Base-by-base conservation (phyloP, 2,888 invertebrate genomes). In the Chydorus sphaericus region DNA sequence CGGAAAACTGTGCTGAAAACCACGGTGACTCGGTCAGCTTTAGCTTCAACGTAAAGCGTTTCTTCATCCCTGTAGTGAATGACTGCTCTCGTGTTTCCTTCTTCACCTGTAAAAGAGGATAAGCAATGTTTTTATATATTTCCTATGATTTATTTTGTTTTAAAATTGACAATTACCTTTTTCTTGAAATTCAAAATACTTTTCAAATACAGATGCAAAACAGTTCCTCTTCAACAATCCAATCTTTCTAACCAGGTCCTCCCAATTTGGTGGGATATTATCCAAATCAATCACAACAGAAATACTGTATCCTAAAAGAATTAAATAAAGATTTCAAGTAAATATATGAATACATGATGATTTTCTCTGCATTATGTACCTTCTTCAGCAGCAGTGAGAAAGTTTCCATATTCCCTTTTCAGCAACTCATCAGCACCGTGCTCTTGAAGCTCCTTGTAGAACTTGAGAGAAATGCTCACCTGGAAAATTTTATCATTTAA, bases 51-150 rank as follows among this genome's bases (percentile, higher is more conserved):
- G 71, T 97, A 97, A 94, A 99, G 79, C 55, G 97, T 97, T 75
- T 98, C 98, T 76, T 98, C 94, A 70, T 92, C 93, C 65, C 98
- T 80, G 72, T 97, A 98, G 73, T 97, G 90, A 70, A 99, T 96
- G 62, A 98, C 93, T 58, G 98, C 98, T 64, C 91, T 79, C 71
- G 91, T 87, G 65, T 91, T 87, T 29, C 86, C 85, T 65, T 87
- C 84, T 66, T 88, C 84, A 1, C 91, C 94, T 44, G 23, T 3
- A 14, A 44, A 26, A 44, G 3, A n/a, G n/a, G n/a, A 23, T 20
- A 26, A 44, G n/a, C 28, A 14, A 23, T 20, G n/a, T n/a, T 38
- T 10, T 8, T 4, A n/a, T n/a, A n/a, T n/a, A n/a, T 4, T 26
- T 44, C 10, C 26, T 3, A 10, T 23, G 6, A 18, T 5, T 44